A percentile compares a stretch with the other conserved stretches of the same genome.
phyloP scores from a whole-genome alignment of 1,140 invertebrate species.

The Drosophila prosaltans region DNA sequence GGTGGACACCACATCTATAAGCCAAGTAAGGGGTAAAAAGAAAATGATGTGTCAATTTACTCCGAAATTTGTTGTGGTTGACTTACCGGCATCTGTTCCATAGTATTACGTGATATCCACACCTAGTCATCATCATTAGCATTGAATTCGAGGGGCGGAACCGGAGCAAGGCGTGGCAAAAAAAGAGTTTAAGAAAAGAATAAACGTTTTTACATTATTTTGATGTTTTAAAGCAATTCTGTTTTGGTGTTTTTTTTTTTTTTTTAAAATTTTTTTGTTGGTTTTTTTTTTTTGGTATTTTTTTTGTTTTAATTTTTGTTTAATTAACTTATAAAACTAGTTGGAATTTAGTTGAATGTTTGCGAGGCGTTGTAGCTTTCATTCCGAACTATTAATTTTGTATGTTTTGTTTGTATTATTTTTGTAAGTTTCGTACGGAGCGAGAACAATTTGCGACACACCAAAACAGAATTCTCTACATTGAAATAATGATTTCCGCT shows the following conservation, averaged over 20 bases:
- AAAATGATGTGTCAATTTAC: constrained; percentile 11
- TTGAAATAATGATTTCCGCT: constrained; percentile 74
- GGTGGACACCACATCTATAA: constrained; percentile 96
- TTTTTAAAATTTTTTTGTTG: not conserved
- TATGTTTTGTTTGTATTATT: not conserved
- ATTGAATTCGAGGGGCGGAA: constrained; percentile 7
- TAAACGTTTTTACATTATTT: constrained; percentile 78
- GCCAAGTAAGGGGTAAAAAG: constrained; percentile 17
- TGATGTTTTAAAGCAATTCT: constrained; percentile 73
- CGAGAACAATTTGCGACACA: constrained; percentile 71
- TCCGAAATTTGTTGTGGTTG: constrained; percentile 24
- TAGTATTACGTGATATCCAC: constrained; percentile 88
- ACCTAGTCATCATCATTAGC: constrained; percentile 83
- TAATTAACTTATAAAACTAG: not conserved
- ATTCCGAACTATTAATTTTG: constrained; percentile 59
- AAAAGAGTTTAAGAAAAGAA: constrained; percentile 81
- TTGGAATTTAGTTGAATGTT: constrained; percentile 14
- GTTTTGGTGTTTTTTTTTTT: constrained; percentile 73
- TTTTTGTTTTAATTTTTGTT: not conserved
- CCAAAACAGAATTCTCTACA: constrained; percentile 82
- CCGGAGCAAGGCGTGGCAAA: constrained; percentile 66
- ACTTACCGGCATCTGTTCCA: constrained; percentile 91
- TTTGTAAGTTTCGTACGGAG: constrained; percentile 50
- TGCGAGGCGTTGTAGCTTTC: constrained; percentile 61
- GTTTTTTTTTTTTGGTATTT: not conserved